A percentile compares a stretch with the other conserved stretches of the same genome.
Evolutionary conservation across 1,140 invertebrate genomes (phyloP).

Genomic region (Cheumatopsyche charites): DNA sequence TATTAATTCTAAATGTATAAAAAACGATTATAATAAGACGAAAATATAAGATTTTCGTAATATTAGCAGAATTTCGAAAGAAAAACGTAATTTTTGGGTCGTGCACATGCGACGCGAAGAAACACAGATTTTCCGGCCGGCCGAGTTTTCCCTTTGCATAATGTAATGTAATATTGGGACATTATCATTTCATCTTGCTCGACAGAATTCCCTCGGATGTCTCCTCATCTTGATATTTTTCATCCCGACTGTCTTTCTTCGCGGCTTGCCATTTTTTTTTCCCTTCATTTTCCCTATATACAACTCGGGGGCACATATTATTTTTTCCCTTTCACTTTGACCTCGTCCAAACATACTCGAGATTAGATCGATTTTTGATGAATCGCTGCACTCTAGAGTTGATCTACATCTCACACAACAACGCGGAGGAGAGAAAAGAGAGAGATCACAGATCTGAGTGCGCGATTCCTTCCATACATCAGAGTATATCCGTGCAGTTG

Average conservation of each 20-base stretch:
- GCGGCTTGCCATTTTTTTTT: background rate
- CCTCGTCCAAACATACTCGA: conserved; percentile 12
- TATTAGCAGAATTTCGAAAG: too few relatives aligned
- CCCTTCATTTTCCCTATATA: background rate
- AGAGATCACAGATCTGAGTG: too few relatives aligned
- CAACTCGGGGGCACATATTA: background rate
- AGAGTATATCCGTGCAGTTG: conserved; percentile 18
- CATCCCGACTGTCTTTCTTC: conserved; percentile 8
- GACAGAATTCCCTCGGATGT: conserved; percentile 14
- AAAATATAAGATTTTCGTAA: too few relatives aligned
- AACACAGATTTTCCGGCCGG: conserved; percentile 28
- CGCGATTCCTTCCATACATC: conserved; percentile 10
- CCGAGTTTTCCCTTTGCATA: conserved; percentile 33
- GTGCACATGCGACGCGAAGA: background rate
- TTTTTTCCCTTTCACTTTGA: conserved; percentile 4
- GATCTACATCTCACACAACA: too few relatives aligned
- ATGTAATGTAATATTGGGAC: conserved; percentile 32
- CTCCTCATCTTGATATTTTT: conserved; percentile 16
- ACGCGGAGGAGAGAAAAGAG: too few relatives aligned
- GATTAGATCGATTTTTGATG: conserved; percentile 18
- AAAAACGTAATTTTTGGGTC: background rate
- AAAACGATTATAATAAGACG: too few relatives aligned
- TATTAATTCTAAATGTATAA: too few relatives aligned
- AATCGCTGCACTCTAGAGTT: too few relatives aligned
- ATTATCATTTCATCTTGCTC: conserved; percentile 35